phyloP scores from a whole-genome alignment of 2,888 invertebrate genomes.

The Acanthoscelides obtectus region DNA sequence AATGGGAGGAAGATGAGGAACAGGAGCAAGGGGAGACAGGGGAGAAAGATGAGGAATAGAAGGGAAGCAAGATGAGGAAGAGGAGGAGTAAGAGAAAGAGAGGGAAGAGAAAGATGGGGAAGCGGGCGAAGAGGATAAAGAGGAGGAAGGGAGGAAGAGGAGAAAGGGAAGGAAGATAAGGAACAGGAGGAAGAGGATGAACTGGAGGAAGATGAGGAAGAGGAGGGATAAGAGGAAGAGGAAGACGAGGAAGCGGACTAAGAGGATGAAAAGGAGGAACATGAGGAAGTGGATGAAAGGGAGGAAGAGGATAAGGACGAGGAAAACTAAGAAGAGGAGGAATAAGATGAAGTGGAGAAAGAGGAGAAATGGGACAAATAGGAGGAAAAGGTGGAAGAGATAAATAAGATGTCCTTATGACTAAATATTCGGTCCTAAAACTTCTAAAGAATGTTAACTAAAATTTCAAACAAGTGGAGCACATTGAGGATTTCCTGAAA shows the following conservation, averaged over 20 bases:
- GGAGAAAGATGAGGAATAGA: neutral
- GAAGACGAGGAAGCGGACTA: neutral
- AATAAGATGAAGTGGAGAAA: neutral
- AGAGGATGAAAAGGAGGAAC: neutral
- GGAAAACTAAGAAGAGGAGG: neutral
- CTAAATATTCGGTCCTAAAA: no score
- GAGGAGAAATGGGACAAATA: no score
- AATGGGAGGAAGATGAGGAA: neutral
- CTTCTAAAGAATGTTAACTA: no score
- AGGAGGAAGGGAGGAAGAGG: neutral
- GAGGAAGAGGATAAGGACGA: neutral
- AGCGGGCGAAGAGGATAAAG: neutral
- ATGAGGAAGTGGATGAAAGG: neutral
- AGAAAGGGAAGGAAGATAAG: neutral
- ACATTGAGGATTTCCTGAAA: no score
- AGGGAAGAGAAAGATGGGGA: neutral
- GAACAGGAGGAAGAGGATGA: neutral
- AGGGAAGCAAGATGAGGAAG: neutral
- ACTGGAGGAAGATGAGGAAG: neutral
- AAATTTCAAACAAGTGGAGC: no score
- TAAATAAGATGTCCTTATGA: no score
- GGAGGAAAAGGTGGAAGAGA: no score
- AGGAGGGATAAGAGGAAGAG: neutral
- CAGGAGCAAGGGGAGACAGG: neutral
- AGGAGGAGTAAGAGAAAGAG: no score